Evolutionary conservation across 2,888 invertebrate genomes (phyloP), one percentile per base, ranked within the genome.

Genomic region (Pristionchus maxplancki): DNA sequence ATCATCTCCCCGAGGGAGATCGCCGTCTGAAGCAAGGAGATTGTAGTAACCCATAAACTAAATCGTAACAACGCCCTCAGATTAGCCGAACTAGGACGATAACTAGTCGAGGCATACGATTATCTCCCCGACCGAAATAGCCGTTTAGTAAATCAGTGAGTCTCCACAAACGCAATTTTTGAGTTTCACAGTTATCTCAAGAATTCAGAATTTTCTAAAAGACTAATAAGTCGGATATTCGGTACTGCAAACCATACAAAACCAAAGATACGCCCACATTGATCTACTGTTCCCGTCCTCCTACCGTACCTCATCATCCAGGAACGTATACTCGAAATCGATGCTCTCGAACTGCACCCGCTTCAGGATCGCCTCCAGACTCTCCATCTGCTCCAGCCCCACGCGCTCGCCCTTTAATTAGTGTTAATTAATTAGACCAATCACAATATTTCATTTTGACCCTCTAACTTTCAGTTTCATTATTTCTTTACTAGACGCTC

Each of bases 31-130:
- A 2, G 50, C 15, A 17, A 11, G 50, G 34, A 67, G 62, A 62
- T 62, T n/a, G n/a, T n/a, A 28, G 62, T n/a, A n/a, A n/a, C n/a
- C n/a, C n/a, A n/a, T n/a, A n/a, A n/a, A n/a, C n/a, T n/a, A n/a
- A n/a, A n/a, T n/a, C n/a, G n/a, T n/a, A n/a, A n/a, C n/a, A n/a
- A n/a, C n/a, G n/a, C n/a, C n/a, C n/a, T n/a, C n/a, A n/a, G n/a
- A n/a, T n/a, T n/a, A n/a, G n/a, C n/a, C n/a, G n/a, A n/a, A n/a
- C n/a, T n/a, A n/a, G n/a, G n/a, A n/a, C n/a, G n/a, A n/a, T n/a
- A n/a, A 96, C 78, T 97, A 97, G 95, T 97, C 97, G 95, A 98
- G 98, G 95, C 97, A 98, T 95, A 98, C 97, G 90, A 97, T 96
- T 97, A 97, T 97, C 95, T 98, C 97, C 95, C 97, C 97, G 88